Conservation (phyloP, 1,140 invertebrate genomes). For the Agrypnia vestita region DNA sequence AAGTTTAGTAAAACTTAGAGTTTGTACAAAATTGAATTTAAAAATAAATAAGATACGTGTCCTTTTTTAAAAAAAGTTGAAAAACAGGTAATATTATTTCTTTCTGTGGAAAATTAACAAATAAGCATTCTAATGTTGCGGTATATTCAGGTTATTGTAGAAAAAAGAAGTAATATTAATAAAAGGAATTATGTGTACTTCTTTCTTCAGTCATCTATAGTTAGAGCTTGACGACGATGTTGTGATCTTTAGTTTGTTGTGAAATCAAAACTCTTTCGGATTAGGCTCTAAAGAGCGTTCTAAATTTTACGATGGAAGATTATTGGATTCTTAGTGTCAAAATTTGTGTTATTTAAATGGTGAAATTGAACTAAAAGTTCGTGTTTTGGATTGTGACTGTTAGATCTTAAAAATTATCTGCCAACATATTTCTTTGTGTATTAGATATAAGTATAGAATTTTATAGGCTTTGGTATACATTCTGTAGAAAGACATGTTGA, state of each 20-base stretch:
- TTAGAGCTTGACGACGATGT: background rate
- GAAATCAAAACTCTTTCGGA: conserved; percentile 13
- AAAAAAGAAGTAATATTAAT: no score
- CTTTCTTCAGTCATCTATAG: no score
- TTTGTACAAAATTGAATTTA: no score
- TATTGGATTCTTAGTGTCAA: conserved; percentile 33
- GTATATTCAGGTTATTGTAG: no score
- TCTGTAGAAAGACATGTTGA: background rate
- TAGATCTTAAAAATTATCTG: conserved; percentile 23
- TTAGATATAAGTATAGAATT: conserved; percentile 12
- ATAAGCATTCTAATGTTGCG: no score
- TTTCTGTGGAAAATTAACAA: no score
- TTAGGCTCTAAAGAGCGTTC: conserved; percentile 1
- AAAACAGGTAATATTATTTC: no score
- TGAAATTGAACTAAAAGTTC: conserved; percentile 39
- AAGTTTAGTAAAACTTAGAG: no score
- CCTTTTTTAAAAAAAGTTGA: no score
- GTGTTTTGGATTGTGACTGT: conserved; percentile 34
- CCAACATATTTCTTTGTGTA: conserved; percentile 28
- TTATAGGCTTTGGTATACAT: conserved; percentile 20
- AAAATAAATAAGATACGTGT: no score
- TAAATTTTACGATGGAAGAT: background rate
- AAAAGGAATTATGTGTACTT: no score
- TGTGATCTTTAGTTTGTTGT: conserved; percentile 9
- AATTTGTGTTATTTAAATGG: conserved; percentile 27